Percentiles rank a stretch among this genome's conserved stretches.
Evolutionary conservation across 2,797 vertebrate genomes (phyloP).

Genomic region (Gila robusta): DNA sequence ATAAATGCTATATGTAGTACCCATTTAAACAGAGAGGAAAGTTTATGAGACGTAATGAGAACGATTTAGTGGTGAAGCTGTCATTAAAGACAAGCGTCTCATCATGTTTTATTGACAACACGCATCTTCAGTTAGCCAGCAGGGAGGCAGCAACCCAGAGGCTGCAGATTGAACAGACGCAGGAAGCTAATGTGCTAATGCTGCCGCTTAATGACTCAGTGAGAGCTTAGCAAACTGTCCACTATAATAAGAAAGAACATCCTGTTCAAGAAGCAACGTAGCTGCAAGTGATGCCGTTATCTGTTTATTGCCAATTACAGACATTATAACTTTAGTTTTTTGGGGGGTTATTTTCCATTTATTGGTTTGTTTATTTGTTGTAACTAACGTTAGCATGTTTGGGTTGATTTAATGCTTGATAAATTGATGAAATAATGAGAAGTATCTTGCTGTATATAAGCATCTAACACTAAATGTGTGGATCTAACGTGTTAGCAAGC

Average conservation of each 20-base stretch:
- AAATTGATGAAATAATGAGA: slow-evolving; percentile 22
- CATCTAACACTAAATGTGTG: background rate
- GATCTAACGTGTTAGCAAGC: background rate
- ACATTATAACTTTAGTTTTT: slow-evolving; percentile 26
- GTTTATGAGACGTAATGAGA: slow-evolving; percentile 62
- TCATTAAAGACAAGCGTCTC: slow-evolving; percentile 55
- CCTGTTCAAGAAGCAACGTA: slow-evolving; percentile 15
- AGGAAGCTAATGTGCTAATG: slow-evolving; percentile 61
- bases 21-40: slow-evolving; percentile 48
- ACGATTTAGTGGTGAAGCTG: slow-evolving; percentile 50
- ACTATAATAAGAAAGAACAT: slow-evolving; percentile 55
- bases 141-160: slow-evolving; percentile 60
- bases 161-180: slow-evolving; percentile 60
- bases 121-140: slow-evolving; percentile 55
- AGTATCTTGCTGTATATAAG: background rate
- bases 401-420: slow-evolving; percentile 40
- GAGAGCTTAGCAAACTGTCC: slow-evolving; percentile 53
- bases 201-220: slow-evolving; percentile 62
- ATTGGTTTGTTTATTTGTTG: slow-evolving; percentile 41
- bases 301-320: slow-evolving; percentile 42
- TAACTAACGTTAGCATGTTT: slow-evolving; percentile 21
- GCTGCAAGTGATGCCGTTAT: slow-evolving; percentile 40
- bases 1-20: slow-evolving; percentile 37
- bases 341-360: background rate
- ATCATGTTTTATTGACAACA: slow-evolving; percentile 55